Base-by-base conservation (phyloP, 1,140 invertebrate genomes). In the Psix sp. region DNA sequence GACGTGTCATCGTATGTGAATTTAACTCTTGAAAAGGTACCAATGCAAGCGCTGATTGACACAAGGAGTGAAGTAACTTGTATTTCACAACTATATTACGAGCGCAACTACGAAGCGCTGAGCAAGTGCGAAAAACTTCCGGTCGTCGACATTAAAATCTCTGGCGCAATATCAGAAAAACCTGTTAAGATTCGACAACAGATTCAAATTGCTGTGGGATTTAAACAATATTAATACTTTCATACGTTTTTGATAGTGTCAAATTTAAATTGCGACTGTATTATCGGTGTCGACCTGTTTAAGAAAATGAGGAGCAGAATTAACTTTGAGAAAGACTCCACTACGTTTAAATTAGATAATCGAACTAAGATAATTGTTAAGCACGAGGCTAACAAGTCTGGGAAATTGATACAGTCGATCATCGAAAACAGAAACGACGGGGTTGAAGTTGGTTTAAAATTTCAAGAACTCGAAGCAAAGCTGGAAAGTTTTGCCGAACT, bases 21-120 rank as follows among this genome's bases (percentile, higher is more conserved):
- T n/a, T n/a, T n/a, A n/a, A n/a, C n/a, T n/a, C n/a, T n/a, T n/a
- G n/a, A n/a, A n/a, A n/a, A n/a, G n/a, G n/a, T 35, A 2, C 2
- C 2, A 35, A 11, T 35, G 2, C 1, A 6, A 13, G 40, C 18
- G 1, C 14, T 43, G 3, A 10, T 54, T 13, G 49, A 54, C 20
- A 54, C 36, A 5, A 36, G 49, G 5, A 40, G 35, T 29, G 21
- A 39, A 11, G 16, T 40, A 1, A 54, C 49, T 0, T 54, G 54
- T 26, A 45, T 57, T 0, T 46, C 45, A 3, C 17, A 35, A 10
- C 15, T 17, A 6, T 59, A 29, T 35, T 48, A 21, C 10, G 2
- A 36, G 13, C 1, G 5, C 10, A 59, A 36, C 4, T 18, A 92
- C 6, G 6, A 29, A 29, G 17, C 1, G 1, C 39, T 46, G 3